Conservation (phyloP, 2,113 vertebrate genomes). For the Ictidomys tridecemlineatus region DNA sequence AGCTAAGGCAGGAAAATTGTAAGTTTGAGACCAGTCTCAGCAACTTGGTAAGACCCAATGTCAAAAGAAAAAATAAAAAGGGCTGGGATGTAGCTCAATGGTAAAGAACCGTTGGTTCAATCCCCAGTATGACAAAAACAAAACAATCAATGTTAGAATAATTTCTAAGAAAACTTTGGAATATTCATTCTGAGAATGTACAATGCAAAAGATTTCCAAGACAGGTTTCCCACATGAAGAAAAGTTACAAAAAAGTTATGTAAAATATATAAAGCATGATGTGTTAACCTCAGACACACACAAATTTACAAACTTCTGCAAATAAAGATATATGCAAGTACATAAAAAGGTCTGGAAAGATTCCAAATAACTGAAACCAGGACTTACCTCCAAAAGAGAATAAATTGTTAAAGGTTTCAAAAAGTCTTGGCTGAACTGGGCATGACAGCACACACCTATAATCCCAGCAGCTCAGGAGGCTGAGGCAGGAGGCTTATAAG, state of each 20-base stretch:
- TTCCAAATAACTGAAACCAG: background rate
- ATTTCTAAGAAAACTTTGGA: background rate
- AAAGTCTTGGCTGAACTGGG: background rate
- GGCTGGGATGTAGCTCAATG: no score
- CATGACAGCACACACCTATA: no score
- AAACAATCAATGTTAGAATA: background rate
- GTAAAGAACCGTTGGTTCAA: background rate
- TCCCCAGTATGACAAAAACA: background rate
- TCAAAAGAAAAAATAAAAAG: background rate
- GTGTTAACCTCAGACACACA: background rate
- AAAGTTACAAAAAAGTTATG: constrained; percentile 21
- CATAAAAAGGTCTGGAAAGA: background rate
- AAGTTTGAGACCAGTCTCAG: background rate
- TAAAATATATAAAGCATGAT: constrained; percentile 40
- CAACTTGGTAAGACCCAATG: background rate
- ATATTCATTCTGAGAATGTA: constrained; percentile 9
- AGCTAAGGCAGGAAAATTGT: background rate
- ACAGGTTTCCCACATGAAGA: constrained; percentile 1
- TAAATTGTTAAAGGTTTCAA: constrained; percentile 10
- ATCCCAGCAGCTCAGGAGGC: no score
- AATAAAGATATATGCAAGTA: background rate
- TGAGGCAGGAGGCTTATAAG: no score
- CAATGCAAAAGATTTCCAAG: constrained; percentile 40
- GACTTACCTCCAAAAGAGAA: constrained; percentile 27
- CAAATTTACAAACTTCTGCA: background rate